Evolutionary conservation across 2,797 vertebrate genomes (phyloP), one percentile per base, ranked within the genome.

Genomic region (Naso thynnoides): DNA sequence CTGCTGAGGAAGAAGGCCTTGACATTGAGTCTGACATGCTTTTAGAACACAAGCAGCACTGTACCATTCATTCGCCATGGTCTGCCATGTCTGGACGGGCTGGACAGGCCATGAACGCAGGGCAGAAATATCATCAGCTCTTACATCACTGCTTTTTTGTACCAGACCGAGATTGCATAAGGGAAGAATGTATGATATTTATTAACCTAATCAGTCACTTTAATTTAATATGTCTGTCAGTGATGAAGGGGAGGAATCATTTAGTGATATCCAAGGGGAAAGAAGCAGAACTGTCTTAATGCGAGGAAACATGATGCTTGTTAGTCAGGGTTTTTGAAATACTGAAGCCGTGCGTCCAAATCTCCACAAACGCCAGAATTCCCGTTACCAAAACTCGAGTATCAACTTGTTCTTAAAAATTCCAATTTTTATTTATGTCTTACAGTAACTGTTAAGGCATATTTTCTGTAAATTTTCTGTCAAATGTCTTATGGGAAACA

Each of bases 11-110:
- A 73, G 70, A 65, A 79, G 83, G 70, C 87, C 89, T 87, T 90
- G 91, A 90, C 85, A 86, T 79, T 60, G 48, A 78, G 73, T 76
- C 73, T 84, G 83, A 81, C 82, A 67, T 70, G 83, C 73, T 80
- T 42, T 54, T 70, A 81, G 82, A 89, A 89, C 85, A 81, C 69
- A 74, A 53, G 73, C 79, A 36, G 60, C 6, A 42, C 83, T 62
- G 81, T 57, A 63, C 54, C 47, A 60, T 64, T 58, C 53, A 79
- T 79, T 85, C 23, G 69, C 56, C 58, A 68, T 6, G 45, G 62
- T 73, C 57, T 83, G 73, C 70, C 62, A 80, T 79, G 74, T 82
- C 84, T 83, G 75, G 65, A 80, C 3, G 4, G 41, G n/a, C n/a
- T n/a, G n/a, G 76, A 71, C 69, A 78, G 81, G 72, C 59, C 81